Conservation (phyloP, 2,888 invertebrate genomes). For the Electrophaes corylata region DNA sequence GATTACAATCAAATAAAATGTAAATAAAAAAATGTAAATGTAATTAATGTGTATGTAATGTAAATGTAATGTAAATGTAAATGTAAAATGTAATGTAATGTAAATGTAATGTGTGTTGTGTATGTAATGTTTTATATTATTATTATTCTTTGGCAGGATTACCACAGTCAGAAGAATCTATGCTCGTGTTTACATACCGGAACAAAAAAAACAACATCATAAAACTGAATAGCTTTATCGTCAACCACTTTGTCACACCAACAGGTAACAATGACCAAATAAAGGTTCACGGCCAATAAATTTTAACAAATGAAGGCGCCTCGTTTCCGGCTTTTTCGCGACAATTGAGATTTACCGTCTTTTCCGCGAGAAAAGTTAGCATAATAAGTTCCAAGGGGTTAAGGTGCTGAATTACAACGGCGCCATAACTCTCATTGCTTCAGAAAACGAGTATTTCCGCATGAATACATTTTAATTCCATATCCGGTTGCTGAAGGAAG, state of each 20-base stretch:
- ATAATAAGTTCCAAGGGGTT: slow-evolving; percentile 32
- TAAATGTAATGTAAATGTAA: no score
- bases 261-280: neutral
- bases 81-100: no score
- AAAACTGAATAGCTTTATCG: neutral
- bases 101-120: no score
- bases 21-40: no score
- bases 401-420: slow-evolving; percentile 31
- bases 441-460: slow-evolving; percentile 37
- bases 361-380: slow-evolving; percentile 6
- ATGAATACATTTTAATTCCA: slow-evolving; percentile 39
- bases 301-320: neutral
- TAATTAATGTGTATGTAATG: no score
- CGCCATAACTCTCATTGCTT: slow-evolving; percentile 39
- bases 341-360: neutral
- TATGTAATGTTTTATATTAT: no score
- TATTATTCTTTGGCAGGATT: no score
- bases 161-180: no score
- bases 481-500: slow-evolving; percentile 29
- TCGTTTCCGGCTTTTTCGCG: neutral
- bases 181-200: neutral
- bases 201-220: neutral
- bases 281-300: neutral
- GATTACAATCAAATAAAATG: no score
- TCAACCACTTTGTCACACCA: neutral